A percentile compares a stretch with the other conserved stretches of the same genome.
Evolutionary conservation across 2,797 vertebrate genomes (phyloP).

Genomic region (Delichon dasypus): DNA sequence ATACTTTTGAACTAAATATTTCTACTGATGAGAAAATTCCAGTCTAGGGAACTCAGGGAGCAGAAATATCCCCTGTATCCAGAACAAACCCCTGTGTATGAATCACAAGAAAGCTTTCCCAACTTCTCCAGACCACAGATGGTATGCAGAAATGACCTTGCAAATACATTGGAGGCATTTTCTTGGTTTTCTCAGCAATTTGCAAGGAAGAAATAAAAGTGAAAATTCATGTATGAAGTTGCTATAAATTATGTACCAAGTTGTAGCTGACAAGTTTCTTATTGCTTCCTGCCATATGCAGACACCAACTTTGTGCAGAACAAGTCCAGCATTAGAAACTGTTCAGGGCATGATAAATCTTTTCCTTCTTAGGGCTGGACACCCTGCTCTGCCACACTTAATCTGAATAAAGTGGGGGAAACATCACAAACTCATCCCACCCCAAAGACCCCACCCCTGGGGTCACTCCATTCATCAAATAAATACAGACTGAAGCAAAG

Average conservation of each 20-base stretch:
- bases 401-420: background rate
- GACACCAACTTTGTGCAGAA: background rate
- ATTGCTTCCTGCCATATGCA: constrained; percentile 46
- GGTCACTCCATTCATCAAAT: background rate
- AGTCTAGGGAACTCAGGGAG: background rate
- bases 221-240: background rate
- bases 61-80: background rate
- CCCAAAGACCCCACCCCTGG: background rate
- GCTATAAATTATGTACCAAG: constrained; percentile 10
- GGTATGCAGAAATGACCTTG: background rate
- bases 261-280: constrained; percentile 20
- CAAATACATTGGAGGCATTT: background rate
- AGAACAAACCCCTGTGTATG: background rate
- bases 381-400: background rate
- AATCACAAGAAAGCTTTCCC: background rate
- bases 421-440: background rate
- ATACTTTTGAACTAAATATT: background rate
- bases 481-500: background rate
- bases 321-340: background rate
- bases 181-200: background rate
- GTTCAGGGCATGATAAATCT: background rate
- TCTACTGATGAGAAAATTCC: background rate
- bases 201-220: background rate
- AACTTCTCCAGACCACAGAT: background rate
- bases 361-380: background rate